Conservation (phyloP, 2,797 vertebrate species). For the Pangasius krempfi region DNA sequence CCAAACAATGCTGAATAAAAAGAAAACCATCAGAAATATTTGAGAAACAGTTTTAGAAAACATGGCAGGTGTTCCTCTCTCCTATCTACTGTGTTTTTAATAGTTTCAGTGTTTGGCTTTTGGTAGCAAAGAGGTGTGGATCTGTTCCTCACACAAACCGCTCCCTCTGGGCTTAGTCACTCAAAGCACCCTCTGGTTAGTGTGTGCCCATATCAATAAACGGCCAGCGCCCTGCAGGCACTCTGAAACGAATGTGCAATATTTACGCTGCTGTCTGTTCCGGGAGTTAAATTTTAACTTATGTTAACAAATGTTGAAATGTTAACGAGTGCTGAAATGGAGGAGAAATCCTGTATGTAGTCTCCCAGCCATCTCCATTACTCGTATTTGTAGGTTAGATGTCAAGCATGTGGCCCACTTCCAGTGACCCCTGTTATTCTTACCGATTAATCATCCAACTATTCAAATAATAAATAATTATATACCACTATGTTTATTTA, state of each 20-base stretch:
- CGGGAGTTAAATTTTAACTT: constrained; percentile 52
- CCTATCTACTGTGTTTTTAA: neutral
- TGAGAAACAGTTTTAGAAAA: neutral
- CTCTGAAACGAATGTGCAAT: constrained; percentile 20
- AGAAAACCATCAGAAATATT: neutral
- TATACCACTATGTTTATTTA: neutral
- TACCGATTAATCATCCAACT: neutral
- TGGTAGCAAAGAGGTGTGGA: constrained; percentile 34
- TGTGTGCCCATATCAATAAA: constrained; percentile 9
- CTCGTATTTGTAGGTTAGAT: neutral
- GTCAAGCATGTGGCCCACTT: neutral
- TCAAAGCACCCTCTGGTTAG: neutral
- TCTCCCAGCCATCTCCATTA: neutral
- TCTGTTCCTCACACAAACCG: constrained; percentile 41
- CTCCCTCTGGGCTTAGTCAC: constrained; percentile 44
- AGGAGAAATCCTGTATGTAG: neutral
- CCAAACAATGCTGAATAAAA: neutral
- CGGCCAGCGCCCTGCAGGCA: constrained; percentile 11
- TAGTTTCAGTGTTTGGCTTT: constrained; percentile 37
- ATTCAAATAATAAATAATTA: neutral
- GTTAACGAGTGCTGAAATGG: neutral
- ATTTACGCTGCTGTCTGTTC: constrained; percentile 28
- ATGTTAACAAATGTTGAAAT: constrained; percentile 25
- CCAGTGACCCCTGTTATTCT: neutral
- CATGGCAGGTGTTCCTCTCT: neutral